phyloP scores from a whole-genome alignment of 2,797 vertebrate species.

The Picus viridis region DNA sequence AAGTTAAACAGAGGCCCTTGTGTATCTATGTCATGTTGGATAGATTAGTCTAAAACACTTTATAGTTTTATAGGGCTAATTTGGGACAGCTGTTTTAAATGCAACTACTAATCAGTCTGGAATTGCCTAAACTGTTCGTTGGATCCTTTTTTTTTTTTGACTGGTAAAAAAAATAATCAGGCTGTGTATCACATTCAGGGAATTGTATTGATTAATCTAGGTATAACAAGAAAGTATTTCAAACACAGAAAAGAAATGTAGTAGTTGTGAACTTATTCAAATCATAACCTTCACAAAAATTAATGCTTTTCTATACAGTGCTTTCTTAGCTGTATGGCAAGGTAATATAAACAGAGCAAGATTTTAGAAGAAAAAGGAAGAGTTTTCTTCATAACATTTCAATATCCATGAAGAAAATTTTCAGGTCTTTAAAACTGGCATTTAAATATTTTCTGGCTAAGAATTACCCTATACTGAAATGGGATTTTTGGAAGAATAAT shows the following conservation, averaged over 20 bases:
- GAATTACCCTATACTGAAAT: neutral
- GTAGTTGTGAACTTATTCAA: neutral
- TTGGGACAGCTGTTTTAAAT: conserved; percentile 10
- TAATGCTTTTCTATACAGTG: neutral
- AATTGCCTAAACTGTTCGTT: neutral
- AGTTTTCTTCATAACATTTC: neutral
- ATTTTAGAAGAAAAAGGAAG: neutral
- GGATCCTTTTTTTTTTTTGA: neutral
- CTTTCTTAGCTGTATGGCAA: neutral
- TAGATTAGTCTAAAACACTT: conserved; percentile 17
- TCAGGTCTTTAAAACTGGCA: neutral
- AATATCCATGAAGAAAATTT: neutral
- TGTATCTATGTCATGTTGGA: neutral
- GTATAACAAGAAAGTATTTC: neutral
- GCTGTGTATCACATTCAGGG: neutral
- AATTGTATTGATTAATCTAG: neutral
- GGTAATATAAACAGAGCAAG: neutral
- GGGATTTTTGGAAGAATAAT: neutral
- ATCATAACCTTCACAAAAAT: neutral
- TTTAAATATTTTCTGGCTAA: neutral
- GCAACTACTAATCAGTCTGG: neutral
- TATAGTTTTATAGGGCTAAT: neutral
- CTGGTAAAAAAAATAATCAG: neutral
- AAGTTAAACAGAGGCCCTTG: neutral
- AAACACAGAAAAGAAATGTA: neutral